phyloP scores from a whole-genome alignment of 2,888 invertebrate species.

The Camptogramma bilineatum region DNA sequence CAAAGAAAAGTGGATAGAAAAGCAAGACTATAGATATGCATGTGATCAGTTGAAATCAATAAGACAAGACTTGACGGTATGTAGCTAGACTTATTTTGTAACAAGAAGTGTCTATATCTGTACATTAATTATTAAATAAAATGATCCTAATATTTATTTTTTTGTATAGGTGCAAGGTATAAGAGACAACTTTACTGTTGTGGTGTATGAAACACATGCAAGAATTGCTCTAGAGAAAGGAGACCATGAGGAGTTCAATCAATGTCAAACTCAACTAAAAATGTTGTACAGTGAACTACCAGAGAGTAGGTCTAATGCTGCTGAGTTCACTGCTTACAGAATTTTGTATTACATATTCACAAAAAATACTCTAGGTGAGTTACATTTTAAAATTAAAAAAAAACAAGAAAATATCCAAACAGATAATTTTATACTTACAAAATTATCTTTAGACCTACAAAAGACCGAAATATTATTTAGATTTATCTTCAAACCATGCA shows the following conservation, averaged over 20 bases:
- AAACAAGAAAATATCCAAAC: too few species aligned
- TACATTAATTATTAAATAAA: background rate
- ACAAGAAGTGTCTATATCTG: too few species aligned
- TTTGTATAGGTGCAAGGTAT: constrained; percentile 95
- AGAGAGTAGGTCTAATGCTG: constrained; percentile 88
- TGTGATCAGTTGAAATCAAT: constrained; percentile 99
- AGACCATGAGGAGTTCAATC: constrained; percentile 99
- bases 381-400: background rate
- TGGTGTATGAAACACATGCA: constrained; percentile 99
- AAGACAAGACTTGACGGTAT: constrained; percentile 98
- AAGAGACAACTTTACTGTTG: constrained; percentile 96
- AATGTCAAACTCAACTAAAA: constrained; percentile 99
- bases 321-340: constrained; percentile 98
- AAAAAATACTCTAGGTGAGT: constrained; percentile 96
- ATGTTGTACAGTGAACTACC: constrained; percentile 95
- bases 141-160: background rate
- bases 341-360: constrained; percentile 99
- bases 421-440: too few species aligned
- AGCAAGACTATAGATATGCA: constrained; percentile 97
- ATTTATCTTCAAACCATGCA: too few species aligned
- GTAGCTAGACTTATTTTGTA: constrained; percentile 46
- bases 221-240: constrained; percentile 98
- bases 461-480: too few species aligned
- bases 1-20: constrained; percentile 95
- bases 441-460: too few species aligned